A percentile compares a stretch with the other conserved stretches of the same genome.
These are phyloP conservation scores for Meliscaeva auricollis DNA, from an alignment of 2,888 invertebrate species.

Conservation along the genomic window DNA sequence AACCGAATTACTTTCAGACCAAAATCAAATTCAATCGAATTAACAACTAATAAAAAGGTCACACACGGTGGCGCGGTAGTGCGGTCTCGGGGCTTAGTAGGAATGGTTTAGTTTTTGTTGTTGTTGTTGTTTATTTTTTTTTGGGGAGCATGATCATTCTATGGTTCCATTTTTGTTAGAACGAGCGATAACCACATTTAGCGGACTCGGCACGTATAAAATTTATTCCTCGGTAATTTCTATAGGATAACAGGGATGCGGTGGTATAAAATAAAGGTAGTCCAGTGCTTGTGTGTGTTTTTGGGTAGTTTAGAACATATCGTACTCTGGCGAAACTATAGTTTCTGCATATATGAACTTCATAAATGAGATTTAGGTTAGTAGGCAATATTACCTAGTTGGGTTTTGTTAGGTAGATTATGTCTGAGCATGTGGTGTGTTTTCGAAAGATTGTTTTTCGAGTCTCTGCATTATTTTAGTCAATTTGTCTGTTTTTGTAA, in stretches of 20 bases:
- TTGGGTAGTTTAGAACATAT: slow-evolving; percentile 18
- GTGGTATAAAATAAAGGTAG: slow-evolving; percentile 17
- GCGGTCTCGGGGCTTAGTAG: not conserved
- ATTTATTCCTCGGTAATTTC: slow-evolving; percentile 40
- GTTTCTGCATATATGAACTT: slow-evolving; percentile 32
- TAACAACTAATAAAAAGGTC: slow-evolving; percentile 72
- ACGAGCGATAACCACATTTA: slow-evolving; percentile 46
- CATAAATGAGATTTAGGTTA: slow-evolving; percentile 58
- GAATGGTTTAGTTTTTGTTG: not conserved
- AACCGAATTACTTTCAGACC: slow-evolving; percentile 66
- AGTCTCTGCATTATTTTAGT: not conserved
- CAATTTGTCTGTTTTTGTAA: not conserved
- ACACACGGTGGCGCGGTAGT: slow-evolving; percentile 23
- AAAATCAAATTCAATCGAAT: slow-evolving; percentile 74
- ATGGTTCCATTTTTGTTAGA: slow-evolving; percentile 19
- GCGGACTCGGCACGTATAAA: slow-evolving; percentile 51
- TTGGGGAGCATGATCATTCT: not conserved
- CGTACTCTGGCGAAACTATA: not conserved
- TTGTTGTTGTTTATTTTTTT: not conserved
- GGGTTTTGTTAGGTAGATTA: slow-evolving; percentile 10
- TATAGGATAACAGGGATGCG: not conserved
- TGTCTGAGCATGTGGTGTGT: not conserved
- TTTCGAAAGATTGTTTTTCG: slow-evolving; percentile 18
- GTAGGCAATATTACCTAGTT: not conserved
- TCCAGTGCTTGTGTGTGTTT: slow-evolving; percentile 17